These are phyloP conservation scores for Drosophila birchii DNA, from an alignment of 2,888 invertebrate genomes.

Conservation along the genomic window DNA sequence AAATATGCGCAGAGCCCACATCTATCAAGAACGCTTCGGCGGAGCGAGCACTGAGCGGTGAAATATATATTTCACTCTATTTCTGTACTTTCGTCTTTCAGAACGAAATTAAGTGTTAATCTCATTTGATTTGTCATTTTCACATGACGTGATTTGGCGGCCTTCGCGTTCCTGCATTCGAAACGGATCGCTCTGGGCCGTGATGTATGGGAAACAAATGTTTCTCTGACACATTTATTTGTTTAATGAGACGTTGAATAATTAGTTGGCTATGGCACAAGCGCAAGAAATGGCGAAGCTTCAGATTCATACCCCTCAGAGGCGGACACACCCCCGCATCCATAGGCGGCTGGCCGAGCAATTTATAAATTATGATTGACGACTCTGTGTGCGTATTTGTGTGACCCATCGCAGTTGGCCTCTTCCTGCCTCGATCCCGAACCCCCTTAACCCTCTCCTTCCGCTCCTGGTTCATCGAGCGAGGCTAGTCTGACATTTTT, in stretches of 20 bases:
- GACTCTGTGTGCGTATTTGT: conserved; percentile 68
- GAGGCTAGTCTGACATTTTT: conserved; percentile 51
- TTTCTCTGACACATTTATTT: conserved; percentile 54
- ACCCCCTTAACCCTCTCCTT: conserved; percentile 7
- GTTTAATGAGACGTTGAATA: conserved; percentile 73
- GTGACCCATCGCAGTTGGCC: conserved; percentile 65
- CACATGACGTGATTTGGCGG: conserved; percentile 71
- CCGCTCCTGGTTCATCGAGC: conserved; percentile 1
- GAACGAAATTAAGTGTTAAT: conserved; percentile 72
- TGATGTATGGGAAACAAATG: conserved; percentile 56
- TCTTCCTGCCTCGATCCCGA: neutral
- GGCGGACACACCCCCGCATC: conserved; percentile 22
- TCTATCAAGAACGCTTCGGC: conserved; percentile 47
- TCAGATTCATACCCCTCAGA: conserved; percentile 1
- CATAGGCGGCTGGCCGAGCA: conserved; percentile 44
- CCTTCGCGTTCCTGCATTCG: conserved; percentile 47
- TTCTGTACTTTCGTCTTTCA: conserved; percentile 45
- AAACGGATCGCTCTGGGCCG: conserved; percentile 25
- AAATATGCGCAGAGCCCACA: conserved; percentile 52
- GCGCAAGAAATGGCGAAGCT: conserved; percentile 22
- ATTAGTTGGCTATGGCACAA: conserved; percentile 64
- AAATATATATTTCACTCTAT: conserved; percentile 46
- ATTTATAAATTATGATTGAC: conserved; percentile 79
- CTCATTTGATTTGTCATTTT: conserved; percentile 77
- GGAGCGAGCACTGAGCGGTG: conserved; percentile 25